These are phyloP conservation scores for Hoplodrina blanda DNA, from an alignment of 2,888 invertebrate species.

Conservation along the genomic window DNA sequence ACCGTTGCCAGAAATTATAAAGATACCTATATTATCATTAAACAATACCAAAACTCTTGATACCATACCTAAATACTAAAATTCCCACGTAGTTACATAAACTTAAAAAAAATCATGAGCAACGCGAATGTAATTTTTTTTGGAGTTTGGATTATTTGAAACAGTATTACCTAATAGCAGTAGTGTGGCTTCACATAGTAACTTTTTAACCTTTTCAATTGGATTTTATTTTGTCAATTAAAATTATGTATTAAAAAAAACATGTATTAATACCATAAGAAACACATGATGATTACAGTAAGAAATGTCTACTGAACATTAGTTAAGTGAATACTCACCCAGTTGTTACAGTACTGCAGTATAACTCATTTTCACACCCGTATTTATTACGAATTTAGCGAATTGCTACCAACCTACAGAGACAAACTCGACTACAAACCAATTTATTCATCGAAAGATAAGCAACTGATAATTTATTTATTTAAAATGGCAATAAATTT, in stretches of 20 bases:
- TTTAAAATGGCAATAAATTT: not conserved
- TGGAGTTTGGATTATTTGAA: not conserved
- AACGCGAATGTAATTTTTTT: not conserved
- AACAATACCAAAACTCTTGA: too few species aligned
- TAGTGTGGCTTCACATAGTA: not conserved
- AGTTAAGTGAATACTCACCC: constrained; percentile 30
- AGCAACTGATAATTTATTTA: not conserved
- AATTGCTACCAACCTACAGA: constrained; percentile 10
- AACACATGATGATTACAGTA: too few species aligned
- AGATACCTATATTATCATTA: too few species aligned
- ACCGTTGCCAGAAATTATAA: too few species aligned
- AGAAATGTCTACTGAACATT: not conserved
- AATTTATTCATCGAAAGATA: constrained; percentile 25
- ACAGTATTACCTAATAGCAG: not conserved
- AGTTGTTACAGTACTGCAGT: constrained; percentile 31
- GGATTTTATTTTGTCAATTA: not conserved
- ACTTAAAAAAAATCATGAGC: not conserved
- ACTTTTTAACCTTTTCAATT: not conserved
- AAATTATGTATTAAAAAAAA: too few species aligned
- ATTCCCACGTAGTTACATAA: not conserved
- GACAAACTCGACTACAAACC: constrained; percentile 10
- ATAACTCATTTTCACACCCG: constrained; percentile 7
- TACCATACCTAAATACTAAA: too few species aligned
- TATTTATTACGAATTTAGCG: constrained; percentile 47
- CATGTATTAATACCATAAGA: too few species aligned